Evolutionary conservation across 35 echinoderm and acorn worm species (phyloP), one percentile per base, ranked within the genome.

Genomic region (Apostichopus parvimensis): DNA sequence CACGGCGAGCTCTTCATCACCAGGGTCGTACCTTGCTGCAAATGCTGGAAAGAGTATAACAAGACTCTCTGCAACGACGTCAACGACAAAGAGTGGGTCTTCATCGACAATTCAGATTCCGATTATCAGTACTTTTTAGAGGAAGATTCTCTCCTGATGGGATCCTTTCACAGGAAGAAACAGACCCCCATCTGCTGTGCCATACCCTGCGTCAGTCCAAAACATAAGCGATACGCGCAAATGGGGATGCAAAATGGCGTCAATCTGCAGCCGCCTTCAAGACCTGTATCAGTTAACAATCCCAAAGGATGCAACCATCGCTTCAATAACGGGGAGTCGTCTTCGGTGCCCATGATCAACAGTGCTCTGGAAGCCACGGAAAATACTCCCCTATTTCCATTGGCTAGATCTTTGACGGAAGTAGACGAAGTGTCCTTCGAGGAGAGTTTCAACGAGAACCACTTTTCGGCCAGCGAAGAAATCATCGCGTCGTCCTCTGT

Each of bases 1-100:
- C 82, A 94, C 52, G 97, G 97, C 14, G 95, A 99, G 86, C 88
- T 96, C 52, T 96, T 99, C 80, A 96, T 99, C 89, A 95, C 95
- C 14, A 94, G 97, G 57, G 83, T 99, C 6, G 95, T 95, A 4
- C 97, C 97, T 6, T 99, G 97, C 81, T 81, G 77, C 55, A 93
- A 90, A 53, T 99, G 97, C 59, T 99, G 95, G 93, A 80, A 71
- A 61, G 97, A 93, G 54, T 99, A 99, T 70, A 95, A 93, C 82
- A 96, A 90, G 87, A 77, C 91, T n/a, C 84, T 60, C 10, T 77
- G 80, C 58, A 93, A 94, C 17, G 97, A 96, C 57, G 93, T 96
- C 6, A 91, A 95, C 20, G 97, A 93, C 54, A 64, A 53, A 4
- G 97, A 95, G 21, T 99, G 97, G 97, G 95, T 94, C 73, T 89